Conservation (phyloP, 2,113 vertebrate genomes). For the Pseudolaguvia tuberculata region DNA sequence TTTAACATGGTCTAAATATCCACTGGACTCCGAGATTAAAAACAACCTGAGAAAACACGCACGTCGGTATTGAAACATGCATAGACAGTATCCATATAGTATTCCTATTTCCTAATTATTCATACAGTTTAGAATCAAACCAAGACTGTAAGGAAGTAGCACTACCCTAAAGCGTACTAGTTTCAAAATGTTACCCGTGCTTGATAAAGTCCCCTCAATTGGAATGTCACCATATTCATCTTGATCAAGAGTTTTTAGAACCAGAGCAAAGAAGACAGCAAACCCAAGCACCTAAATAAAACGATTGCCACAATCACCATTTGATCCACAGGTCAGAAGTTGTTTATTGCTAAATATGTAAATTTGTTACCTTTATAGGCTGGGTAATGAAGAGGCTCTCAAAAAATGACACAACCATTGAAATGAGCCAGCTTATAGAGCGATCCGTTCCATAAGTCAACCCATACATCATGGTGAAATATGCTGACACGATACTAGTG, state of each 20-base stretch:
- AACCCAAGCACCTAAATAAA: constrained; percentile 85
- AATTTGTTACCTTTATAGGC: constrained; percentile 80
- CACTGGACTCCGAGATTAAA: background rate
- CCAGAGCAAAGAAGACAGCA: constrained; percentile 91
- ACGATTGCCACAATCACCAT: background rate
- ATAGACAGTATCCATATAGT: background rate
- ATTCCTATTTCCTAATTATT: too few relatives aligned
- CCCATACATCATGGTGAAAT: constrained; percentile 91
- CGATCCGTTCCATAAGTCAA: constrained; percentile 83
- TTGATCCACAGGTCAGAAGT: background rate
- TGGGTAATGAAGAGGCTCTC: constrained; percentile 93
- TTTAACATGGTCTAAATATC: background rate
- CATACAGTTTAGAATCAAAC: background rate
- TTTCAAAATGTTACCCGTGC: constrained; percentile 50
- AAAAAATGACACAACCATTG: constrained; percentile 85
- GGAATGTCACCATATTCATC: constrained; percentile 75
- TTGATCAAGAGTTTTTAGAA: constrained; percentile 83
- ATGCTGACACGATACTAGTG: constrained; percentile 80
- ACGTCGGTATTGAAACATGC: too few relatives aligned
- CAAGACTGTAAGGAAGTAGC: too few relatives aligned
- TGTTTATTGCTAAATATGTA: background rate
- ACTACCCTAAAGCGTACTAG: too few relatives aligned
- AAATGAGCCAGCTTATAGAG: constrained; percentile 90
- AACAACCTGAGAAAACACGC: background rate
- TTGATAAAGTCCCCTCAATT: constrained; percentile 55